Base-by-base conservation (phyloP, 2,113 vertebrate species). In the Chaetodon auriga region DNA sequence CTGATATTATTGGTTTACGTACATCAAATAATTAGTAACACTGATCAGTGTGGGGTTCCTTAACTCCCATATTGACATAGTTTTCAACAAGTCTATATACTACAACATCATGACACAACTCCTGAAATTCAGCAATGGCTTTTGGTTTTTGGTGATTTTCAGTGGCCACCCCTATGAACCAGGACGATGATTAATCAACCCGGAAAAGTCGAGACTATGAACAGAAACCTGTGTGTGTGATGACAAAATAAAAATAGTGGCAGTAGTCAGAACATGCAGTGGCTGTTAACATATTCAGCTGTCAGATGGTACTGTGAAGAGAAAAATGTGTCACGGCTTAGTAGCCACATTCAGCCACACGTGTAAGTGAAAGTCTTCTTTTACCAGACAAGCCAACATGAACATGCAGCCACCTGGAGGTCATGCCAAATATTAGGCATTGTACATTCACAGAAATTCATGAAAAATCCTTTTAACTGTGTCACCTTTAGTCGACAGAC, bases 251-350 rank as follows among this genome's bases (percentile, higher is more conserved):
- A 48, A 65, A 84, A 73, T 25, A 79, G 55, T 61, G 75, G 21
- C 61, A 72, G 55, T 60, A 45, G 38, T 83, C 8, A 48, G 77
- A 78, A 58, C 58, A 68, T 41, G 16, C 9, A 78, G 76, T 68
- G 65, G 68, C 43, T 78, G 74, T 53, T 51, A 65, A 68, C 19
- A 13, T 7, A 46, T 62, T 76, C 63, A 79, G 51, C 36, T 68
- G 68, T 87, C 81, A 75, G 65, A 72, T 80, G 80, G 74, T 68
- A 30, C 64, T 21, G 54, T 18, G 68, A 12, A 35, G 81, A 81
- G 25, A 21, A 45, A 66, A 63, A 75, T 69, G 57, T 78, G 51
- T 41, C 51, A 73, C 45, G 43, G 75, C 58, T 69, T 77, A 62
- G 25, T 55, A 38, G n/a, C 46, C 48, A 71, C 19, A 68, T 48